A percentile compares a stretch with the other conserved stretches of the same genome.
Evolutionary conservation across 2,113 vertebrate species (phyloP).

Genomic region (Eublepharis macularius): DNA sequence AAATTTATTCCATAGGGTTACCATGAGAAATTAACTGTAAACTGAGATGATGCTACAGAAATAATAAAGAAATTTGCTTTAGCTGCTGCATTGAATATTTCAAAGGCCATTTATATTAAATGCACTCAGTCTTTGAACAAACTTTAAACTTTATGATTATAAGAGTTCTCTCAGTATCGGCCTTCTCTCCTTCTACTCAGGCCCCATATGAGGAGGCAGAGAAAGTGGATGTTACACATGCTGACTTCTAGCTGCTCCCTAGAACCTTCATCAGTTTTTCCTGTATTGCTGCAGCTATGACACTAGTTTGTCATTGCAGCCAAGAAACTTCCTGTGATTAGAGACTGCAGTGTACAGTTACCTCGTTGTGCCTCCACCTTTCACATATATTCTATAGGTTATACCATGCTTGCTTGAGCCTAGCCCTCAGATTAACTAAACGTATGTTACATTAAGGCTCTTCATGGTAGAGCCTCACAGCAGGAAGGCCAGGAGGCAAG

Average conservation of each 20-base stretch:
- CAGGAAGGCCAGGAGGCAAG: not conserved
- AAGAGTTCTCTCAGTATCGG: too few species aligned
- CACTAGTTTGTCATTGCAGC: not conserved
- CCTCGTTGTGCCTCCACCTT: not conserved
- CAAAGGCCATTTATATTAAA: too few species aligned
- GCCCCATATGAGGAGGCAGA: too few species aligned
- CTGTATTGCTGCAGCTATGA: too few species aligned
- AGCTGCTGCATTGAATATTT: too few species aligned
- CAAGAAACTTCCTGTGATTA: not conserved
- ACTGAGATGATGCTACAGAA: not conserved
- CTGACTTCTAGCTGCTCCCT: too few species aligned
- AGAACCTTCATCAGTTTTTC: too few species aligned
- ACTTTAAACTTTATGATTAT: too few species aligned
- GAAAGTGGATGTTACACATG: too few species aligned
- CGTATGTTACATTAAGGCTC: not conserved
- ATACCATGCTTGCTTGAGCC: not conserved
- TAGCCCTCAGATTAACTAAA: not conserved
- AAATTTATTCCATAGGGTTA: not conserved
- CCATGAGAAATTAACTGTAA: not conserved
- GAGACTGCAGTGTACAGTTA: not conserved
- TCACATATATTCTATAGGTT: not conserved
- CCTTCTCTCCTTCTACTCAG: too few species aligned
- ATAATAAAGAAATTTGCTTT: not conserved
- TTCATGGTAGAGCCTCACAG: not conserved
- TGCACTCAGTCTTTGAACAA: too few species aligned